Evolutionary conservation across 2,113 vertebrate species (phyloP).

Genomic region (Albula goreensis): DNA sequence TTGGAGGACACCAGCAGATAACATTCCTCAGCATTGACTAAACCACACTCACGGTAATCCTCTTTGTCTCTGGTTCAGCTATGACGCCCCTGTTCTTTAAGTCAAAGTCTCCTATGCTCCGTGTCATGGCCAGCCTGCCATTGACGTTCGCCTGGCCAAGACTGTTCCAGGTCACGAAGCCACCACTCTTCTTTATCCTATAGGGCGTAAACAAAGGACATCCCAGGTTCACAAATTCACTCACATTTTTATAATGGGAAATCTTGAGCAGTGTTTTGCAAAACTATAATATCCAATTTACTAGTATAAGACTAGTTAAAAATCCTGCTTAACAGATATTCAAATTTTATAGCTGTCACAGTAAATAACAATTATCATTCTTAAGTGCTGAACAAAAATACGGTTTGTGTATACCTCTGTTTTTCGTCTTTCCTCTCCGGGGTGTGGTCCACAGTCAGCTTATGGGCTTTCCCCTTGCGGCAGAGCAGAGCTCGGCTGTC

Average conservation of each 20-base stretch:
- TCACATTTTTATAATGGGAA: not conserved
- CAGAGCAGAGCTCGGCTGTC: slow-evolving; percentile 95
- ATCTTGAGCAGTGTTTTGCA: not conserved
- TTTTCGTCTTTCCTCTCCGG: slow-evolving; percentile 97
- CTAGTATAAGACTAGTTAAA: not conserved
- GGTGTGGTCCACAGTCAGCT: slow-evolving; percentile 93
- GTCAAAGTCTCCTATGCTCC: slow-evolving; percentile 95
- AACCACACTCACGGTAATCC: slow-evolving; percentile 71
- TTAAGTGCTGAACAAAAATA: not conserved
- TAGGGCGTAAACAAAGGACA: slow-evolving; percentile 1
- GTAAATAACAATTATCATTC: not conserved
- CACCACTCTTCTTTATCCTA: slow-evolving; percentile 90
- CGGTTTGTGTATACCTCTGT: slow-evolving; percentile 74
- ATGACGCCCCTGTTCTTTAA: slow-evolving; percentile 89
- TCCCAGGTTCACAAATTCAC: not conserved
- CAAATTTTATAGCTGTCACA: not conserved
- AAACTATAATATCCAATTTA: not conserved
- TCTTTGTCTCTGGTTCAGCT: slow-evolving; percentile 91
- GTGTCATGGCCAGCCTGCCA: slow-evolving; percentile 92
- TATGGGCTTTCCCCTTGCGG: slow-evolving; percentile 88
- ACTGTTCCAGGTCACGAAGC: slow-evolving; percentile 93
- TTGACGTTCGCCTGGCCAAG: slow-evolving; percentile 94
- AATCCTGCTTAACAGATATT: not conserved
- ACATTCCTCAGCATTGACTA: not conserved
- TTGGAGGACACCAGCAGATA: not conserved